phyloP scores from a whole-genome alignment of 2,797 vertebrate genomes.

The Smutsia temminckii region DNA sequence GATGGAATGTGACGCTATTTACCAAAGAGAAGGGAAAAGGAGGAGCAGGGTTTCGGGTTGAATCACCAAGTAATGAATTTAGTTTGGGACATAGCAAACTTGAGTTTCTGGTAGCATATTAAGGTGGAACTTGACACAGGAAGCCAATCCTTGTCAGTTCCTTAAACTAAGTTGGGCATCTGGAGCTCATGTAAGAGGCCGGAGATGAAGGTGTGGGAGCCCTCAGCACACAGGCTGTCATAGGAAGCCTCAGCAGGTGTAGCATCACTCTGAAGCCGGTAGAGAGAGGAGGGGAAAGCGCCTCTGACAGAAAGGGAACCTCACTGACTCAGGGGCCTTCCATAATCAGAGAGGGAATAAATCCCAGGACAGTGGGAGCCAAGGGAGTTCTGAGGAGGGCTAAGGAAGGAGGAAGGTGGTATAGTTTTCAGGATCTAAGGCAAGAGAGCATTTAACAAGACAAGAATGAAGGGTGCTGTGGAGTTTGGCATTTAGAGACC shows the following conservation, averaged over 20 bases:
- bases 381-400: neutral
- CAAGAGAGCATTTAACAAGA: neutral
- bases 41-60: neutral
- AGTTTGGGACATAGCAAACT: neutral
- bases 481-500: neutral
- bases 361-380: neutral
- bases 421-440: neutral
- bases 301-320: accelerated
- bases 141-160: too few relatives aligned
- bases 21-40: neutral
- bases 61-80: neutral
- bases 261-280: neutral
- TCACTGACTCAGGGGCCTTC: neutral
- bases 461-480: neutral
- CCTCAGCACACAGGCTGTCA: neutral
- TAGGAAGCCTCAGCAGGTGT: neutral
- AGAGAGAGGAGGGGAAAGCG: neutral
- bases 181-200: neutral
- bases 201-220: neutral
- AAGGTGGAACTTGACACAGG: neutral
- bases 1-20: neutral
- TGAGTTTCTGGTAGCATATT: neutral
- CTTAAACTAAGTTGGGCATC: too few relatives aligned
- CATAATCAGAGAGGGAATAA: neutral
- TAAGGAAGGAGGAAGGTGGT: neutral